These are phyloP conservation scores for Myotis davidii DNA, from an alignment of 2,113 vertebrate genomes.

Conservation along the genomic window DNA sequence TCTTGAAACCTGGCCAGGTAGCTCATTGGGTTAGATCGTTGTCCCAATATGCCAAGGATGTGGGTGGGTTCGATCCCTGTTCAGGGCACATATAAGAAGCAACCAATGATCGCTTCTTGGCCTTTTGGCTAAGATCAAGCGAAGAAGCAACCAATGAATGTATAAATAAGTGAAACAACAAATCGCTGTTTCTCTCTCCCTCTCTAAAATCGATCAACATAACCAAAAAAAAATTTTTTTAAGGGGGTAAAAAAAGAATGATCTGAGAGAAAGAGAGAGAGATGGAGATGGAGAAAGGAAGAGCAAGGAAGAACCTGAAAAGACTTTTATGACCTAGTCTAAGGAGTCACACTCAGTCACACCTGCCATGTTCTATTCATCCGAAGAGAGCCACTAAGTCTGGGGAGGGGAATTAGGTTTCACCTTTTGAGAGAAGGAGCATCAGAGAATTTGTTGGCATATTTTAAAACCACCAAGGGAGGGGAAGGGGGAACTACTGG, in stretches of 20 bases:
- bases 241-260: background rate
- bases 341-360: background rate
- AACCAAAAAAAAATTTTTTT: background rate
- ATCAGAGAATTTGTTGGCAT: background rate
- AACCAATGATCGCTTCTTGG: background rate
- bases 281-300: background rate
- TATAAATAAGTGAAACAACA: background rate
- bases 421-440: background rate
- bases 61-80: background rate
- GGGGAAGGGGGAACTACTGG: background rate
- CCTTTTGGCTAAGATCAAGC: no score
- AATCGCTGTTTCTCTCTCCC: background rate
- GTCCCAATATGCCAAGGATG: background rate
- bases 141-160: background rate
- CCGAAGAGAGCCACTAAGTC: background rate
- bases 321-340: background rate
- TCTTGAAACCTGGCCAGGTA: background rate
- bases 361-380: background rate
- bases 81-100: background rate
- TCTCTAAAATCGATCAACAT: background rate
- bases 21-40: background rate
- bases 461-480: background rate
- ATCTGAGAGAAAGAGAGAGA: background rate
- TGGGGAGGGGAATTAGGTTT: background rate
- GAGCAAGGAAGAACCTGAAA: background rate